Evolutionary conservation across 2,113 vertebrate genomes (phyloP).

Genomic region (Pangasianodon hypophthalmus): DNA sequence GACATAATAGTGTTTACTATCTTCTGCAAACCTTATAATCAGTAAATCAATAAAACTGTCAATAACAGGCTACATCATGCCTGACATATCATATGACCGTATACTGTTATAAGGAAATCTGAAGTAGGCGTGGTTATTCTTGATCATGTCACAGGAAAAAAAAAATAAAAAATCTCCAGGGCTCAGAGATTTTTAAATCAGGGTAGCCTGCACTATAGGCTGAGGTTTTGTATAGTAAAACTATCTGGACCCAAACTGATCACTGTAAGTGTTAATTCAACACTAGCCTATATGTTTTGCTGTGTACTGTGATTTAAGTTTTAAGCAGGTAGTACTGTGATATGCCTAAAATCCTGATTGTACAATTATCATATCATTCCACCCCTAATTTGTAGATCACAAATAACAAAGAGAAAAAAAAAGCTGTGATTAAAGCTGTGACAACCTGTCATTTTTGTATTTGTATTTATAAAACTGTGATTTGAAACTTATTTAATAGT

Average conservation of each 20-base stretch:
- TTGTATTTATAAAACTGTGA: background rate
- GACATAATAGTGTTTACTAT: background rate
- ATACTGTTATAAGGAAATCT: background rate
- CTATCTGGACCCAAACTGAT: background rate
- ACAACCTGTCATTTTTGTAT: background rate
- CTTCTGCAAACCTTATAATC: background rate
- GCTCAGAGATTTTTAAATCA: background rate
- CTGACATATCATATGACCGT: background rate
- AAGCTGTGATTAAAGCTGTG: constrained; percentile 7
- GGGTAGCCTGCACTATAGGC: background rate
- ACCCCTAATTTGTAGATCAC: background rate
- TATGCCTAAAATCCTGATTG: background rate
- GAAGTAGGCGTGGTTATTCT: background rate
- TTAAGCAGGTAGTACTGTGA: background rate
- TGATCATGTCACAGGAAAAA: background rate
- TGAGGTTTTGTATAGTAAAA: background rate
- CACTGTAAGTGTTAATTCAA: background rate
- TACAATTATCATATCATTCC: background rate
- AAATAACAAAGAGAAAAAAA: background rate
- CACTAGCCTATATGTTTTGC: background rate
- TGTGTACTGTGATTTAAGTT: background rate
- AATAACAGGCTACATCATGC: background rate
- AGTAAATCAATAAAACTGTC: background rate
- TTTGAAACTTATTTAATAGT: background rate
- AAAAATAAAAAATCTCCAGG: background rate